Conservation (phyloP, 1,140 invertebrate genomes). For the Cataglyphis hispanica region DNA sequence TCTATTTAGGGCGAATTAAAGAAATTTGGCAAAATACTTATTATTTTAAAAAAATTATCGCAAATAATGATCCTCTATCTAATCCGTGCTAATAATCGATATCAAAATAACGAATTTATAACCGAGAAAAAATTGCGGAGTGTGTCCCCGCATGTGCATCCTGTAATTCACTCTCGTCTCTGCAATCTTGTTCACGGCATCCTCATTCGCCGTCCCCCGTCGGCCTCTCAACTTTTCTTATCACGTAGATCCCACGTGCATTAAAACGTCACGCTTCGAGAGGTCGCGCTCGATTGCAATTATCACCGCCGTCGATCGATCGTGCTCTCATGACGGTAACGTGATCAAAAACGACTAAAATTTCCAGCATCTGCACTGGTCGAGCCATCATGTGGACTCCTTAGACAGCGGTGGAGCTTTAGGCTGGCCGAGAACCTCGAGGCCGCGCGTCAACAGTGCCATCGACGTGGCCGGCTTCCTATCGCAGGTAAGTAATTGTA, state of each 20-base stretch:
- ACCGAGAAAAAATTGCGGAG: neutral
- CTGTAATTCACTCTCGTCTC: constrained; percentile 34
- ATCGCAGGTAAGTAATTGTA: constrained; percentile 88
- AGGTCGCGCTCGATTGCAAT: constrained; percentile 46
- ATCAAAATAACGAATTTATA: constrained; percentile 1
- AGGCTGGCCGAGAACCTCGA: constrained; percentile 87
- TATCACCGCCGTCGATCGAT: constrained; percentile 36
- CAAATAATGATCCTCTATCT: neutral
- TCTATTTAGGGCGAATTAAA: neutral
- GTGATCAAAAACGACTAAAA: constrained; percentile 71
- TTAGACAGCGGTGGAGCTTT: constrained; percentile 87
- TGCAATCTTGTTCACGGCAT: constrained; percentile 56
- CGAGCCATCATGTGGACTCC: constrained; percentile 88
- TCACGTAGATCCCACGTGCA: constrained; percentile 59
- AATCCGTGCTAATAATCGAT: neutral
- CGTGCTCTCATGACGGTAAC: constrained; percentile 1
- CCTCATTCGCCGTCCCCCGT: constrained; percentile 37
- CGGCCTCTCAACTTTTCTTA: constrained; percentile 60
- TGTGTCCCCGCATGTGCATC: neutral
- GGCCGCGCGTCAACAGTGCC: constrained; percentile 92
- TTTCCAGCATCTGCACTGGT: constrained; percentile 91
- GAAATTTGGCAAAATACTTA: neutral
- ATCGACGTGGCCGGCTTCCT: constrained; percentile 91
- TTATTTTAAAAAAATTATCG: neutral
- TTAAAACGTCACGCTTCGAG: constrained; percentile 55